Evolutionary conservation across 1,140 invertebrate genomes (phyloP).

Genomic region (Hylyphantes graminicola): DNA sequence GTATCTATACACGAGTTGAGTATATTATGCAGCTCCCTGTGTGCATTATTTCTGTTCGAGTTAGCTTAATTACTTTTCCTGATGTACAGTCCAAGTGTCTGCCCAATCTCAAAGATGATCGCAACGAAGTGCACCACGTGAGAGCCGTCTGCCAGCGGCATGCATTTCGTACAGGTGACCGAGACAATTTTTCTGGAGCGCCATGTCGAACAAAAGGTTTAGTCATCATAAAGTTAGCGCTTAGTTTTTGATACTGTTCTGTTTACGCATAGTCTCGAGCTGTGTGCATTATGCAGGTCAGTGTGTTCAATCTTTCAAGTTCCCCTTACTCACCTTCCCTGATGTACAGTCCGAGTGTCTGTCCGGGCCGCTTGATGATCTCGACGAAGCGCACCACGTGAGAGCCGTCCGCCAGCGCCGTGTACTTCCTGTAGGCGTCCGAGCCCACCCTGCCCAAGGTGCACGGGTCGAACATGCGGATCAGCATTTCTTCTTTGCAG

Average conservation of each 20-base stretch:
- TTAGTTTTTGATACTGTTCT: no score
- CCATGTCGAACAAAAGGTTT: constrained; percentile 89
- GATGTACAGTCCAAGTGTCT: constrained; percentile 97
- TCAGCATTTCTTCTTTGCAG: constrained; percentile 93
- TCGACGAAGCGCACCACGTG: constrained; percentile 90
- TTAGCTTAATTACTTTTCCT: no score
- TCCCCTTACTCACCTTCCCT: constrained; percentile 83
- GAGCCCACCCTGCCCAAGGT: constrained; percentile 83
- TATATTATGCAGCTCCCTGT: no score
- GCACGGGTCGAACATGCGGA: constrained; percentile 83
- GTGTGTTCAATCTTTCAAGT: no score
- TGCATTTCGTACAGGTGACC: constrained; percentile 71
- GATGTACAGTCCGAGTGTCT: constrained; percentile 97
- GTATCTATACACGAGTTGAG: no score
- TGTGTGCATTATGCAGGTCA: no score
- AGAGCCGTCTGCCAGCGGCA: constrained; percentile 59
- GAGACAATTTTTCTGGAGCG: constrained; percentile 82
- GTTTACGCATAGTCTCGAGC: no score
- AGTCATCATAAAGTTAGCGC: no score
- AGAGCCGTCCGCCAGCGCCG: constrained; percentile 58
- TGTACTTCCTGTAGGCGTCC: constrained; percentile 71
- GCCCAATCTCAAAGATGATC: constrained; percentile 98
- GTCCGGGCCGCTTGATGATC: constrained; percentile 98
- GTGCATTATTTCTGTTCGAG: no score
- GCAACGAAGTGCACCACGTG: constrained; percentile 90